Conservation (phyloP, 2,113 vertebrate species). For the Azemiops feae region DNA sequence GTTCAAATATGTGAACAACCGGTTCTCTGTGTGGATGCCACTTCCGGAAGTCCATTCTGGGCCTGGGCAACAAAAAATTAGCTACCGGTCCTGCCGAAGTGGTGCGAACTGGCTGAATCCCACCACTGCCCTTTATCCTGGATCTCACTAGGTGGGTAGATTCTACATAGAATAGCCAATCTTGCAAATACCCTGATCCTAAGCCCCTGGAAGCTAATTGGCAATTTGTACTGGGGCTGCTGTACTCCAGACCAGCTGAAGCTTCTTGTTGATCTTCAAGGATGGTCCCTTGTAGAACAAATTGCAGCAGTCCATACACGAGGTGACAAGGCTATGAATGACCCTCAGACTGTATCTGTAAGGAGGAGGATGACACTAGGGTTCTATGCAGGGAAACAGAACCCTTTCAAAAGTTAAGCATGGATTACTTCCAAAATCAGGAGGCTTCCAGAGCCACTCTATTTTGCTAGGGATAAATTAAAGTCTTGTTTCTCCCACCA, state of each 20-base stretch:
- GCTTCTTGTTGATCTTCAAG: neutral
- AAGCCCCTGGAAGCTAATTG: neutral
- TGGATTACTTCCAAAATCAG: neutral
- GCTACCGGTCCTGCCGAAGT: no score
- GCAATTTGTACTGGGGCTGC: neutral
- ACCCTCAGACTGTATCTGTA: neutral
- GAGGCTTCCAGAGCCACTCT: neutral
- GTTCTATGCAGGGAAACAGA: neutral
- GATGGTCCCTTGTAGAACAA: neutral
- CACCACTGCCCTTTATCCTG: neutral
- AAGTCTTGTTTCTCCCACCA: neutral
- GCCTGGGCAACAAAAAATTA: no score
- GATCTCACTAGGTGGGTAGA: neutral
- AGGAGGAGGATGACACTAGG: neutral
- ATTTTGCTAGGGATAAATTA: neutral
- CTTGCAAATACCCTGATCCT: neutral
- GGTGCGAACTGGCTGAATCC: no score
- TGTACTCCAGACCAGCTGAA: neutral
- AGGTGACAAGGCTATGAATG: neutral
- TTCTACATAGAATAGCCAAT: neutral
- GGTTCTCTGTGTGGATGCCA: no score
- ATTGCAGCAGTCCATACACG: neutral
- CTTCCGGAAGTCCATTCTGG: no score
- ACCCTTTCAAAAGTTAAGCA: neutral
- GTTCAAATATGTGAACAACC: no score